Evolutionary conservation across 2,797 vertebrate genomes (phyloP).

Genomic region (Hafferia zeledoni): DNA sequence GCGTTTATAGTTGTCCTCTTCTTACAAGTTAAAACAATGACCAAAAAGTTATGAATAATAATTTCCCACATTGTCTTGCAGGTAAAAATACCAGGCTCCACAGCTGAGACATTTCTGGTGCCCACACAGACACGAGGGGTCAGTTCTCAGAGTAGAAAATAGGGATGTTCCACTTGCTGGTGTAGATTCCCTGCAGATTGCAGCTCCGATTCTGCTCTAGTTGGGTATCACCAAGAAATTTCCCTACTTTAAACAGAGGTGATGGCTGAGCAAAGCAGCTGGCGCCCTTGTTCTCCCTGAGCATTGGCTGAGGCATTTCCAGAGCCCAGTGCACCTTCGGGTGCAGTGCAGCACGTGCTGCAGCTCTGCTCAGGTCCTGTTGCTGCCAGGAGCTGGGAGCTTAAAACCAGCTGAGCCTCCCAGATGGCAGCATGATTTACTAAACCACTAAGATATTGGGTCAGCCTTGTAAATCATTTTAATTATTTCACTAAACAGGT

Average conservation of each 20-base stretch:
- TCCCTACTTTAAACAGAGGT: not conserved
- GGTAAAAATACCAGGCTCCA: not conserved
- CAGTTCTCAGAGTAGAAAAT: not conserved
- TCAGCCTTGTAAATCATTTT: conserved; percentile 61
- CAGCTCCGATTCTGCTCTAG: not conserved
- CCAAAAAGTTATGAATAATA: not conserved
- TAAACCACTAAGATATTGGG: conserved; percentile 64
- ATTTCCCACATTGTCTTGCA: not conserved
- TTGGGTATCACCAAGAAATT: not conserved
- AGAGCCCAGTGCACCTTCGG: not conserved
- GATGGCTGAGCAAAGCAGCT: not conserved
- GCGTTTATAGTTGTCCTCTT: not conserved
- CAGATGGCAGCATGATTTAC: conserved; percentile 33
- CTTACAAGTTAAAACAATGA: not conserved
- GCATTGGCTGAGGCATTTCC: rapidly evolving
- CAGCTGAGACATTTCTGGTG: not conserved
- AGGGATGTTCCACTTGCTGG: not conserved
- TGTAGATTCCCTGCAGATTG: not conserved
- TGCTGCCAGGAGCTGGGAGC: not conserved
- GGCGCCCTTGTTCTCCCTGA: not conserved
- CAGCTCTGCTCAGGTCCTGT: not conserved
- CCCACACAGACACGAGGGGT: not conserved
- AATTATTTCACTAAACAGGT: conserved; percentile 71
- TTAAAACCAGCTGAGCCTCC: conserved; percentile 11
- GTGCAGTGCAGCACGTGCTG: not conserved